These are phyloP conservation scores for Ramphastos sulfuratus DNA, from an alignment of 2,113 vertebrate genomes.

Conservation along the genomic window DNA sequence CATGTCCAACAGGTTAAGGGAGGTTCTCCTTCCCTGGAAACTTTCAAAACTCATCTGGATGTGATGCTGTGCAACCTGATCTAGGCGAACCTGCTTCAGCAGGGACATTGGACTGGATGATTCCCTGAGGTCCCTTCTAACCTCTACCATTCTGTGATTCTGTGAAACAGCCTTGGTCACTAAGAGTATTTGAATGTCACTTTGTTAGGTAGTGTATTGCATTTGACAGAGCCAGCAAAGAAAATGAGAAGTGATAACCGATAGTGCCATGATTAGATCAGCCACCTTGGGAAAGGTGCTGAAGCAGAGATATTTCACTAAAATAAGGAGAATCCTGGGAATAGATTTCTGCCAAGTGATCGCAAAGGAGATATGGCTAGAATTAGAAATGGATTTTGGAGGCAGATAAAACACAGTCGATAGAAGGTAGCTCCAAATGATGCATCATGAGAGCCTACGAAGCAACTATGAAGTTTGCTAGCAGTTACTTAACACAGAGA, in stretches of 20 bases:
- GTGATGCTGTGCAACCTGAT: background rate
- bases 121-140: background rate
- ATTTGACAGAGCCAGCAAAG: conserved; percentile 72
- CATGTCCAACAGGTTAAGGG: background rate
- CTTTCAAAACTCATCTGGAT: background rate
- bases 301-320: conserved; percentile 80
- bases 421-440: conserved; percentile 70
- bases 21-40: background rate
- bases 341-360: conserved; percentile 74
- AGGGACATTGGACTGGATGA: background rate
- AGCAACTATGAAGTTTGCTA: conserved; percentile 64
- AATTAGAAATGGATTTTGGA: conserved; percentile 80
- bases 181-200: conserved; percentile 62
- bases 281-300: conserved; percentile 80
- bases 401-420: conserved; percentile 76
- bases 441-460: conserved; percentile 45
- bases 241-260: conserved; percentile 77
- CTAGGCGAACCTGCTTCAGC: background rate
- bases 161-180: conserved; percentile 13
- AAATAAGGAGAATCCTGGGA: conserved; percentile 78
- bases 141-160: background rate
- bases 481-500: conserved; percentile 71
- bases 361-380: conserved; percentile 70
- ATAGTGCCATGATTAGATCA: conserved; percentile 77
- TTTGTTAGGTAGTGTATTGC: conserved; percentile 61